Evolutionary conservation across 2,888 invertebrate species (phyloP).

Genomic region (Philereme vetulata): DNA sequence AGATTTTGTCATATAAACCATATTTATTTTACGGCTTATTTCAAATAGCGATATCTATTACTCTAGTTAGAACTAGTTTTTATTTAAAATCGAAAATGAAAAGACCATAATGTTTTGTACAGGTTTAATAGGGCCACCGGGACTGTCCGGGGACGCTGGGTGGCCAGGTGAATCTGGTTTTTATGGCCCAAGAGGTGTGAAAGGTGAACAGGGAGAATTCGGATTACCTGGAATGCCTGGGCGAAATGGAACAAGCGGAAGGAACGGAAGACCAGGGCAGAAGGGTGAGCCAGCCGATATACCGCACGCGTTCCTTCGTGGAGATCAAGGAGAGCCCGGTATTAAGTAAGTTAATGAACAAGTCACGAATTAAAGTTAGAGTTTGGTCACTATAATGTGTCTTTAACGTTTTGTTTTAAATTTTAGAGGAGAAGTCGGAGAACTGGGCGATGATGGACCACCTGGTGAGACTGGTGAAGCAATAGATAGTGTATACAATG

Average conservation of each 20-base stretch:
- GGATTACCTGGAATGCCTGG: conserved; percentile 79
- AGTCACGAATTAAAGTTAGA: too few relatives aligned
- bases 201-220: conserved; percentile 69
- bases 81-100: too few relatives aligned
- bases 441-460: conserved; percentile 72
- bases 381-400: not conserved
- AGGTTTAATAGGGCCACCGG: conserved; percentile 76
- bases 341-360: conserved; percentile 51
- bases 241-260: conserved; percentile 75
- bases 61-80: too few relatives aligned
- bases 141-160: conserved; percentile 70
- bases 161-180: conserved; percentile 55
- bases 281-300: conserved; percentile 75
- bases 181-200: conserved; percentile 61
- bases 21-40: too few relatives aligned
- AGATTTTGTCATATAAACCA: too few relatives aligned
- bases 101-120: conserved; percentile 1
- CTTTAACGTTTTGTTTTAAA: not conserved
- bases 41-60: too few relatives aligned
- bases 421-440: conserved; percentile 67
- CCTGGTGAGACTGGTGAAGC: conserved; percentile 68
- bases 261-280: conserved; percentile 78
- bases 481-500: conserved; percentile 51
- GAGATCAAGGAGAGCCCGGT: conserved; percentile 79
- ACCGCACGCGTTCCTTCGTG: conserved; percentile 61